A percentile compares a stretch with the other conserved stretches of the same genome.
These are phyloP conservation scores for Lophotis ruficrista DNA, from an alignment of 2,113 vertebrate genomes.

Conservation along the genomic window DNA sequence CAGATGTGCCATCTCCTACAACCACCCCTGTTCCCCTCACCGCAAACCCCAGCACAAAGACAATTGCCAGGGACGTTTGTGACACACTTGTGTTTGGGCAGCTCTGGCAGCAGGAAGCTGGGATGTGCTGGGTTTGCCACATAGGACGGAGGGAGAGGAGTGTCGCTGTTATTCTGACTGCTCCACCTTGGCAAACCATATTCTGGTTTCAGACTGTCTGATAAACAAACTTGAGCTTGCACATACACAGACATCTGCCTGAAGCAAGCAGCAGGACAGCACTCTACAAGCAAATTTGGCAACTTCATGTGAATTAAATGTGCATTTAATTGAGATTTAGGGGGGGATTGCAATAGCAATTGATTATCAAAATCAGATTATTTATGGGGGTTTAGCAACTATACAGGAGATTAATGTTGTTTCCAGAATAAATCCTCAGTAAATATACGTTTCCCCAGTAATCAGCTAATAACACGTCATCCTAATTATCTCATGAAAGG, in stretches of 20 bases:
- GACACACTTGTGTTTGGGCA: not conserved
- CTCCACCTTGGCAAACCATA: not conserved
- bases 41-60: not conserved
- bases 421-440: constrained; percentile 44
- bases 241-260: constrained; percentile 42
- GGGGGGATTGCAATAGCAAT: constrained; percentile 30
- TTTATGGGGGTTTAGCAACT: constrained; percentile 57
- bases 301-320: constrained; percentile 35
- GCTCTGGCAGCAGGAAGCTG: not conserved
- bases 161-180: not conserved
- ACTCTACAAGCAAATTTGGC: not conserved
- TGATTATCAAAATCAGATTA: constrained; percentile 66
- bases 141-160: not conserved
- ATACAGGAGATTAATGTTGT: constrained; percentile 48
- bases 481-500: constrained; percentile 50
- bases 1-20: accelerated
- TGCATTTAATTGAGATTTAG: constrained; percentile 57
- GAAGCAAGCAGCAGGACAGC: constrained; percentile 29
- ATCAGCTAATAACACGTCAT: constrained; percentile 54
- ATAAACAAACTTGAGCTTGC: constrained; percentile 20
- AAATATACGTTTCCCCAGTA: constrained; percentile 48
- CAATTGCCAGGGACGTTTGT: accelerated
- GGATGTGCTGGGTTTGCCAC: not conserved
- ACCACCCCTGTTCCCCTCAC: not conserved
- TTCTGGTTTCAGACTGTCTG: not conserved